These are phyloP conservation scores for Hucho hucho DNA, from an alignment of 2,113 vertebrate species.

Conservation along the genomic window DNA sequence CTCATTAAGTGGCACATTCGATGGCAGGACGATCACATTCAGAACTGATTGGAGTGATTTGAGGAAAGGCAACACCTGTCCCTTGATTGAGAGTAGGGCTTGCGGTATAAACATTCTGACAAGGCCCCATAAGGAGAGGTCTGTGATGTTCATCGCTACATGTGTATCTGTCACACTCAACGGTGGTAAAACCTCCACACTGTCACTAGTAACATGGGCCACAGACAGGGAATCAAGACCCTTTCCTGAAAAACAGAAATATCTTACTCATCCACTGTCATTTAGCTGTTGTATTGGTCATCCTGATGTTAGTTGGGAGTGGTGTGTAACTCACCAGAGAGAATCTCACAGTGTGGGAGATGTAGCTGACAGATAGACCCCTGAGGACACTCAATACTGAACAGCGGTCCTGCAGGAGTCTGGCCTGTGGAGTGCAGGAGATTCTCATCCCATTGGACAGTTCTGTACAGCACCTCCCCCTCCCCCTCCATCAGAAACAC, in stretches of 20 bases:
- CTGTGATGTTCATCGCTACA: constrained; percentile 15
- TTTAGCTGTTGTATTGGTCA: not conserved
- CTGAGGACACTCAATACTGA: constrained; percentile 26
- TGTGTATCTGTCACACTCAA: constrained; percentile 22
- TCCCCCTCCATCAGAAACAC: constrained; percentile 25
- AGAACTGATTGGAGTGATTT: not conserved
- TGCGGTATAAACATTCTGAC: not conserved
- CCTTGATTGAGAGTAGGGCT: not conserved
- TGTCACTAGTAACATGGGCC: constrained; percentile 27
- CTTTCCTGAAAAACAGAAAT: constrained; percentile 18
- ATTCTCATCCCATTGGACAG: constrained; percentile 30
- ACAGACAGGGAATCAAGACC: constrained; percentile 9
- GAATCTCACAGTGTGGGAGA: constrained; percentile 50
- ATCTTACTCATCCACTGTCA: not conserved
- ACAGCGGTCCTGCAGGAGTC: constrained; percentile 41
- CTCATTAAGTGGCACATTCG: not conserved
- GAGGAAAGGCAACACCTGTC: constrained; percentile 34
- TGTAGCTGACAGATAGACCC: constrained; percentile 34
- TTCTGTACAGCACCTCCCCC: constrained; percentile 33
- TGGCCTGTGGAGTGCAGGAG: constrained; percentile 12
- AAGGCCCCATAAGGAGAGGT: constrained; percentile 24
- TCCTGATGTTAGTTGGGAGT: not conserved
- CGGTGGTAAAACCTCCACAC: constrained; percentile 20
- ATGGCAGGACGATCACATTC: not conserved
- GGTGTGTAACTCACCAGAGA: constrained; percentile 30